Evolutionary conservation across 2,113 vertebrate species (phyloP).

Genomic region (Astur gentilis): DNA sequence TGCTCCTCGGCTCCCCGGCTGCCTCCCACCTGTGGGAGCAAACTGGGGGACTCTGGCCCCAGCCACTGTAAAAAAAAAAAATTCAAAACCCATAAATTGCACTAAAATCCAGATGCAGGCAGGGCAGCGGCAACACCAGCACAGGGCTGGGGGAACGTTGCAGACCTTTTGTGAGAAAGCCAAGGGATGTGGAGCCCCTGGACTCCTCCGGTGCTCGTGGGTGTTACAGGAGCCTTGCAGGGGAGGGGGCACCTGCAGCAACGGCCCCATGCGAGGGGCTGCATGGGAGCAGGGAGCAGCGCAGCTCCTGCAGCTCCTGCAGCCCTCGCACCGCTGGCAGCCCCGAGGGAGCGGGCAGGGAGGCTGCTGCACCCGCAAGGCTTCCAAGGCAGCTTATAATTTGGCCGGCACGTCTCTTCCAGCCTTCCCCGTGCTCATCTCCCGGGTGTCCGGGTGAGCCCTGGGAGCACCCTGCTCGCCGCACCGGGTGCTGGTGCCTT

Average conservation of each 20-base stretch:
- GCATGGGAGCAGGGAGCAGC: neutral
- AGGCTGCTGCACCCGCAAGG: neutral
- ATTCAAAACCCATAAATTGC: rapidly evolving
- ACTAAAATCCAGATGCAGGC: neutral
- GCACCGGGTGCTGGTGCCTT: rapidly evolving
- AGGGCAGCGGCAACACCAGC: neutral
- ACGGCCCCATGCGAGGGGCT: rapidly evolving
- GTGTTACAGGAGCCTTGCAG: neutral
- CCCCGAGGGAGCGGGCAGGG: neutral
- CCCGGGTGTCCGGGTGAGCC: rapidly evolving
- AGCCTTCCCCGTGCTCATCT: neutral
- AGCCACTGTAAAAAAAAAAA: neutral
- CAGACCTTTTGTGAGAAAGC: neutral
- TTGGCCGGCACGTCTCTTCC: neutral
- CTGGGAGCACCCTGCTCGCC: rapidly evolving
- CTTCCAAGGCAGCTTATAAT: neutral
- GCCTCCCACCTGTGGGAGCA: neutral
- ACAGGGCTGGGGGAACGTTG: rapidly evolving
- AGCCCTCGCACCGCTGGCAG: rapidly evolving
- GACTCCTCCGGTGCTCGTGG: rapidly evolving
- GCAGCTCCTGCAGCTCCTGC: neutral
- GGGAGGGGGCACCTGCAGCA: neutral
- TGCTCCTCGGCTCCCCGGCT: neutral
- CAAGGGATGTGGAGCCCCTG: neutral
- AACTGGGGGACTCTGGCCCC: neutral